Percentiles rank a stretch among this genome's conserved stretches.
These are phyloP conservation scores for Cyrtorhinus lividipennis DNA, from an alignment of 1,140 invertebrate genomes.

Conservation along the genomic window DNA sequence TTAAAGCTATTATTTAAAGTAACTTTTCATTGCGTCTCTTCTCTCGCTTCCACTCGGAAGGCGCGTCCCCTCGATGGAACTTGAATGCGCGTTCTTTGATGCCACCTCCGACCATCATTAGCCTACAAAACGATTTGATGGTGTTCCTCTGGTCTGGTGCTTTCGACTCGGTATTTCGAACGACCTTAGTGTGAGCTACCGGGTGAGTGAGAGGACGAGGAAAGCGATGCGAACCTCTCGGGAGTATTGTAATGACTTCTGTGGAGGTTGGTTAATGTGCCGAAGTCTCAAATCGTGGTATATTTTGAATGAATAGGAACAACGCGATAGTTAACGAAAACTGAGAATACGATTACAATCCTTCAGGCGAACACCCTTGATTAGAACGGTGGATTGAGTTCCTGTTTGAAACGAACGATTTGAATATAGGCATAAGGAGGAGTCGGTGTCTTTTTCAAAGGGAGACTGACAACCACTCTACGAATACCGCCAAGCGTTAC, in stretches of 20 bases:
- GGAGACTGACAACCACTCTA: background rate
- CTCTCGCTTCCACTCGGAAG: background rate
- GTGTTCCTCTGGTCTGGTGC: too few relatives aligned
- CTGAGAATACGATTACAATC: too few relatives aligned
- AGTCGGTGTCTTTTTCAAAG: background rate
- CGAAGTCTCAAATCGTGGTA: too few relatives aligned
- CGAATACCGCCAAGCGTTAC: background rate
- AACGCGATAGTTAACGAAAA: too few relatives aligned
- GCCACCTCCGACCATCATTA: background rate
- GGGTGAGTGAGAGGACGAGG: background rate
- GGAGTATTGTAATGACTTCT: background rate
- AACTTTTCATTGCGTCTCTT: slow-evolving; percentile 16
- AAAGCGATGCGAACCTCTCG: background rate
- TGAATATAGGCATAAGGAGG: too few relatives aligned
- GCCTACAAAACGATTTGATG: background rate
- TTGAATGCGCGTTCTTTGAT: background rate
- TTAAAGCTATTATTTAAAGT: slow-evolving; percentile 19
- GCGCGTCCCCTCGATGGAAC: background rate
- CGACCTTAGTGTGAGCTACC: too few relatives aligned
- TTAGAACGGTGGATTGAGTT: too few relatives aligned
- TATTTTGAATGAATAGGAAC: too few relatives aligned
- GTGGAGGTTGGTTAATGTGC: background rate
- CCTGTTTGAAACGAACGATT: too few relatives aligned
- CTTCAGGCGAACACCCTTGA: too few relatives aligned
- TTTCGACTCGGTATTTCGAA: too few relatives aligned